phyloP scores from a whole-genome alignment of 2,113 vertebrate species.

The Crotalus tigris region DNA sequence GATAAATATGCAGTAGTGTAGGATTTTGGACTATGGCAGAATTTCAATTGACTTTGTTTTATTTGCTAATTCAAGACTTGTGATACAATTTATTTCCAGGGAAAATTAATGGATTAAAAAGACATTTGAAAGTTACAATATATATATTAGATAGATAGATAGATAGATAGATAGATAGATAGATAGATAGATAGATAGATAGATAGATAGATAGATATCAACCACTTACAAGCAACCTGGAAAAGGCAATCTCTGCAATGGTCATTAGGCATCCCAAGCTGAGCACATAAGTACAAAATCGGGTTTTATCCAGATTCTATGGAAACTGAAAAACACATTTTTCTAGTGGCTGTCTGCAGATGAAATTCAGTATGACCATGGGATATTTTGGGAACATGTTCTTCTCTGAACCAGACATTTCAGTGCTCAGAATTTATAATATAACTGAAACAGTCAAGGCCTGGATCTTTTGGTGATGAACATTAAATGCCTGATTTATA shows the following conservation, averaged over 20 bases:
- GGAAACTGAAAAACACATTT: background rate
- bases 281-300: background rate
- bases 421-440: background rate
- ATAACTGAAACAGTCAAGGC: background rate
- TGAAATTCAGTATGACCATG: background rate
- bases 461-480: background rate
- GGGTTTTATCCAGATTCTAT: background rate
- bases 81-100: background rate
- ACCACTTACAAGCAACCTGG: background rate
- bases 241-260: background rate
- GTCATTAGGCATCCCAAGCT: background rate
- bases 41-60: constrained; percentile 11
- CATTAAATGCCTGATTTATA: background rate
- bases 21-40: background rate
- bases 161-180: too few species aligned
- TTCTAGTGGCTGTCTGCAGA: background rate
- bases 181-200: too few species aligned
- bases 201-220: background rate
- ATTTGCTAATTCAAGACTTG: background rate
- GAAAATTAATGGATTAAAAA: background rate
- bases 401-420: background rate
- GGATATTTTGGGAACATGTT: background rate
- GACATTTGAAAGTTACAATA: background rate
- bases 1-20: background rate
- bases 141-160: too few species aligned